Conservation (phyloP, 2,888 invertebrate species). For the Panorpa germanica region DNA sequence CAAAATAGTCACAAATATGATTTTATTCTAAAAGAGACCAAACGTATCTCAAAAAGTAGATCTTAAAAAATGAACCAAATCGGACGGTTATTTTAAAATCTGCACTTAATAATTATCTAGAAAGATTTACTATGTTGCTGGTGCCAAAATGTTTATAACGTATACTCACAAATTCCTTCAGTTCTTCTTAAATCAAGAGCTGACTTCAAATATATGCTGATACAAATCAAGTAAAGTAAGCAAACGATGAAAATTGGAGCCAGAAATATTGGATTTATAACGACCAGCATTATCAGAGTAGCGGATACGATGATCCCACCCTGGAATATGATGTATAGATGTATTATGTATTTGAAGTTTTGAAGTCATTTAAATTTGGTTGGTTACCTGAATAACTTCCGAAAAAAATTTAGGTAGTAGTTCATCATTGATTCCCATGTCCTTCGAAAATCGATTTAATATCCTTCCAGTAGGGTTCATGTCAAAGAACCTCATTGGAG, state of each 20-base stretch:
- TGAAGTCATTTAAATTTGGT: no score
- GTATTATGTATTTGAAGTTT: no score
- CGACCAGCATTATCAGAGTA: constrained; percentile 40
- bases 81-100: no score
- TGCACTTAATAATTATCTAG: no score
- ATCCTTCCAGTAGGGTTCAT: constrained; percentile 51
- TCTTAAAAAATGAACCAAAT: no score
- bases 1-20: no score
- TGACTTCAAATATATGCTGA: constrained; percentile 41
- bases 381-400: constrained; percentile 37
- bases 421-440: constrained; percentile 44
- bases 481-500: constrained; percentile 62
- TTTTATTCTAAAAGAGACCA: no score
- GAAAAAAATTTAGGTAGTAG: constrained; percentile 36
- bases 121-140: no score
- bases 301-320: constrained; percentile 51
- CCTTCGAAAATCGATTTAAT: constrained; percentile 58
- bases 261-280: constrained; percentile 40
- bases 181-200: constrained; percentile 45
- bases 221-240: constrained; percentile 32
- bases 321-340: no score
- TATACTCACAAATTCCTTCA: constrained; percentile 35
- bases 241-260: constrained; percentile 39
- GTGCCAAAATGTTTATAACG: no score
- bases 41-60: no score